Percentiles rank a stretch among this genome's conserved stretches.
These are phyloP conservation scores for Cirrhinus molitorella DNA, from an alignment of 2,797 vertebrate genomes.

Conservation along the genomic window DNA sequence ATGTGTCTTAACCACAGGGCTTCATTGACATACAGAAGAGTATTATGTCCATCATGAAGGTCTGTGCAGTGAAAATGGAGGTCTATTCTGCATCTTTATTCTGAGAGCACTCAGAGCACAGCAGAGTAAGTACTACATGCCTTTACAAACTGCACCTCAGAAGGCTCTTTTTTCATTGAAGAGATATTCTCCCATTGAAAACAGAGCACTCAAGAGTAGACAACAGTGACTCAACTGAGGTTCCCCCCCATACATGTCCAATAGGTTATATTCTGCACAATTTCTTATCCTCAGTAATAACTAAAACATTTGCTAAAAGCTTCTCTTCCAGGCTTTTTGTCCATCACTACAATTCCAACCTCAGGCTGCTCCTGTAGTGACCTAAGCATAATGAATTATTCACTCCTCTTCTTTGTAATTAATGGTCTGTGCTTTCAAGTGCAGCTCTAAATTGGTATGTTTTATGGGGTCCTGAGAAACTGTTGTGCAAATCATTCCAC, in stretches of 20 bases:
- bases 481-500: constrained; percentile 30
- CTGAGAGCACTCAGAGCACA: neutral
- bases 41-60: constrained; percentile 4
- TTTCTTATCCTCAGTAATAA: neutral
- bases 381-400: constrained; percentile 25
- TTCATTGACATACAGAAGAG: neutral
- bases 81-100: constrained; percentile 3
- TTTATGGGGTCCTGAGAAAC: constrained; percentile 36
- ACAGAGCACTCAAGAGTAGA: constrained; percentile 13
- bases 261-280: constrained; percentile 13
- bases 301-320: constrained; percentile 41
- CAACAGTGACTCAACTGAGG: constrained; percentile 1
- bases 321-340: constrained; percentile 11
- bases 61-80: constrained; percentile 2
- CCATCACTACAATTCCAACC: constrained; percentile 14
- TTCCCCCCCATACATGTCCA: neutral
- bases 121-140: constrained; percentile 23
- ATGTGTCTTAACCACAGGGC: neutral
- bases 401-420: constrained; percentile 28
- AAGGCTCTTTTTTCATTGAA: neutral
- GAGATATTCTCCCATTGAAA: constrained; percentile 17
- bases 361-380: constrained; percentile 18
- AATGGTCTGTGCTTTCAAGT: constrained; percentile 40
- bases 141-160: constrained; percentile 20
- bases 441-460: constrained; percentile 29